Percentiles rank a stretch among this genome's conserved stretches.
phyloP scores from a whole-genome alignment of 2,113 vertebrate genomes.

The Paedocypris sp. region DNA sequence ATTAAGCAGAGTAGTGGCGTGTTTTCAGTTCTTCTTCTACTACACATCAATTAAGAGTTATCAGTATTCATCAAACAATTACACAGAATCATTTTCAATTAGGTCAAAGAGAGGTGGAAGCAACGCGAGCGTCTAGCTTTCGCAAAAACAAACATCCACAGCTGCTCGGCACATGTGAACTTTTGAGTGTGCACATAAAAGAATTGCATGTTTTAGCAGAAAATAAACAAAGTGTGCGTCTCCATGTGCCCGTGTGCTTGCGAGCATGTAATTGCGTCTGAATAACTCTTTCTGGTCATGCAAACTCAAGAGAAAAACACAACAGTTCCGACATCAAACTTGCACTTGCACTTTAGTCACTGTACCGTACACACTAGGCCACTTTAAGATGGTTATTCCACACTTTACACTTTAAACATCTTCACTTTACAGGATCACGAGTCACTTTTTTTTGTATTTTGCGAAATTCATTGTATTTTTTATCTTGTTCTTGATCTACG shows the following conservation, averaged over 20 bases:
- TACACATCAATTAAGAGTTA: slow-evolving; percentile 13
- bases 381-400: too few species aligned
- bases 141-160: slow-evolving; percentile 28
- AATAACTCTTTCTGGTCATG: not conserved
- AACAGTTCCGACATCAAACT: too few species aligned
- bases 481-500: too few species aligned
- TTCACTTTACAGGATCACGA: too few species aligned
- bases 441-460: too few species aligned
- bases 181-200: slow-evolving; percentile 17
- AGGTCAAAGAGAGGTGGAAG: slow-evolving; percentile 26
- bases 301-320: not conserved
- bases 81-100: slow-evolving; percentile 27
- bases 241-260: slow-evolving; percentile 14
- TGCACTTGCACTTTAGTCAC: too few species aligned
- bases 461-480: too few species aligned
- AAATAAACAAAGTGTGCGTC: slow-evolving; percentile 15
- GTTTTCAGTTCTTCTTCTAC: not conserved
- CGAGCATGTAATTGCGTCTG: slow-evolving; percentile 16
- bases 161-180: slow-evolving; percentile 34
- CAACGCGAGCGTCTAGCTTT: slow-evolving; percentile 30
- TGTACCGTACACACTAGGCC: too few species aligned
- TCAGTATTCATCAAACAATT: slow-evolving; percentile 23
- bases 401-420: too few species aligned
- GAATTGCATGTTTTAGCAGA: slow-evolving; percentile 27
- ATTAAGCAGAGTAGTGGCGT: not conserved